Conservation (phyloP, 2,113 vertebrate species). For the Axis porcinus region DNA sequence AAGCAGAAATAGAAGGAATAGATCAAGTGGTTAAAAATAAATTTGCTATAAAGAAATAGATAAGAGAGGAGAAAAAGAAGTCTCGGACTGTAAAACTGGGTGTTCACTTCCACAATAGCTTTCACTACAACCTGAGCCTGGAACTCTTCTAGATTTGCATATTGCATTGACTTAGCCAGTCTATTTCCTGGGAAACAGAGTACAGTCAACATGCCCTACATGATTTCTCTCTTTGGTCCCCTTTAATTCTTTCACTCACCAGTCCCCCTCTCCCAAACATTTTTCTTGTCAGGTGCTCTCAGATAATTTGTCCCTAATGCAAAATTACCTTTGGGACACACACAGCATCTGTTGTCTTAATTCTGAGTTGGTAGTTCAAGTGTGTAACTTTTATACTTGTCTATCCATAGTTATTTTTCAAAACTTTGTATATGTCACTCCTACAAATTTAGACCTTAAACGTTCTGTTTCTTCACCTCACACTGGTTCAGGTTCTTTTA, state of each 20-base stretch:
- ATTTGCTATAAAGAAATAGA: not conserved
- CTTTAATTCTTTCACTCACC: not conserved
- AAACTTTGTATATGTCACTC: not conserved
- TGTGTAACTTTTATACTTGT: slow-evolving; percentile 17
- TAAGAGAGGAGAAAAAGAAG: slow-evolving; percentile 1
- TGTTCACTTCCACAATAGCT: not conserved
- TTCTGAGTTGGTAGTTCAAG: not conserved
- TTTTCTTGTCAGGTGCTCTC: not conserved
- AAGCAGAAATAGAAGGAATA: not conserved
- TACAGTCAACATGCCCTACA: not conserved
- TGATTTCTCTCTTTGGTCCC: not conserved
- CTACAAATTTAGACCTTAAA: not conserved
- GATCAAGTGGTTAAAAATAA: not conserved
- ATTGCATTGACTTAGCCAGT: not conserved
- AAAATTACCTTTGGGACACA: not conserved
- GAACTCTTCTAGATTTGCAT: not conserved
- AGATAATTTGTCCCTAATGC: not conserved
- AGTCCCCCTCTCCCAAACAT: not conserved
- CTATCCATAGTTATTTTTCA: not conserved
- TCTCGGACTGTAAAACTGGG: not conserved
- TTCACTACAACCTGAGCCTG: not conserved
- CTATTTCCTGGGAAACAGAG: not conserved
- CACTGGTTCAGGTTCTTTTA: not conserved
- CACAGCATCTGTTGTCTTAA: not conserved
- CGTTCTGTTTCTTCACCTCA: not conserved